Evolutionary conservation across 2,113 vertebrate species (phyloP), one percentile per base, ranked within the genome.

Genomic region (Hemibagrus wyckioides): DNA sequence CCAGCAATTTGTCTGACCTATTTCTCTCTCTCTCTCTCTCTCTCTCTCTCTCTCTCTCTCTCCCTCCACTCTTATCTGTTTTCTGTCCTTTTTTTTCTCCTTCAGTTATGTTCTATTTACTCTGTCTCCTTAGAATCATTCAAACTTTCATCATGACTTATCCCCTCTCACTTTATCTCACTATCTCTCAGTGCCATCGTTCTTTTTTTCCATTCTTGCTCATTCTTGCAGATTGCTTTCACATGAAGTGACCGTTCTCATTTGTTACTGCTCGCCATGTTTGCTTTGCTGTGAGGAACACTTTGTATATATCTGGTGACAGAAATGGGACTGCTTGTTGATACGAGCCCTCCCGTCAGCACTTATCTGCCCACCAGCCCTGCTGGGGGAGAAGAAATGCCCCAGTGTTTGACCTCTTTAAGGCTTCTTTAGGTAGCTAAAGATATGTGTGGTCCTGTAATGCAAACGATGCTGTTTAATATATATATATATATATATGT

Each of bases 1-100:
- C 75, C 41, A 1, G 59, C 84, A 89, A 89, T 89, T 80, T 84
- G 56, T 84, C 80, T 76, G 86, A 65, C 83, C 73, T 86, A 84
- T 82, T 21, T 89, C 88, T 92, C 61, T 92, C 63, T 87, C 87
- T 89, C 92, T 90, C 89, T 92, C 91, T 90, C 89, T 89, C 90
- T 85, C 44, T 44, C 67, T 84, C 25, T 39, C 57, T 91, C 84
- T 57, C 19, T 54, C 54, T 81, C 30, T 67, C 48, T 73, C 81
- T 36, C 44, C 75, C 21, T 75, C 76, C 73, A 48, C 5, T 76
- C 73, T 48, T n/a, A n/a, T n/a, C n/a, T n/a, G n/a, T n/a, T 75
- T 76, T 76, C 17, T 67, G 36, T 76, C 85, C 57, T 44, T 85
- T 52, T 79, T 56, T 77, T 23, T 59, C 30, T 65, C 19, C 44